Evolutionary conservation across 2,797 vertebrate genomes (phyloP).

Genomic region (Gobio occitaniae): DNA sequence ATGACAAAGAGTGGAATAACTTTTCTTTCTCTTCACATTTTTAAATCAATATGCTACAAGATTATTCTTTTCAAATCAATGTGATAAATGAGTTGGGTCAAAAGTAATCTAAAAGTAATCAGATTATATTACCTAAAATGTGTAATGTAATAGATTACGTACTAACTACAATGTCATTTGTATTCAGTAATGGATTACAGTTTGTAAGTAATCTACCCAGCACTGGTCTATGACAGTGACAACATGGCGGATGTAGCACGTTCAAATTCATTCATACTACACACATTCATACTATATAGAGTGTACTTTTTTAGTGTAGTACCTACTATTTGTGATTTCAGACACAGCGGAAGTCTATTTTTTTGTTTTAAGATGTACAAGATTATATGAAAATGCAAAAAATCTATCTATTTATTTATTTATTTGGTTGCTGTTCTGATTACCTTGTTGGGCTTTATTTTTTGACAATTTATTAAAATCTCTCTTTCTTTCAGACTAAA

Average conservation of each 20-base stretch:
- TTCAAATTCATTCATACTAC: background rate
- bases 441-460: background rate
- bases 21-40: background rate
- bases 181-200: background rate
- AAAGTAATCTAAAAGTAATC: background rate
- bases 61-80: no score
- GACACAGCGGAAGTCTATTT: background rate
- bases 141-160: background rate
- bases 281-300: background rate
- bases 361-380: background rate
- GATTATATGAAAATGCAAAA: background rate
- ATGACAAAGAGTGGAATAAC: background rate
- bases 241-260: background rate
- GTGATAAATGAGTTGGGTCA: background rate
- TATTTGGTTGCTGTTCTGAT: background rate
- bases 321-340: background rate
- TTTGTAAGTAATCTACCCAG: background rate
- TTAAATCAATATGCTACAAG: background rate
- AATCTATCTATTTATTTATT: background rate
- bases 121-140: background rate
- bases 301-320: background rate
- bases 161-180: background rate
- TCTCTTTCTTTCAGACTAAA: constrained; percentile 50
- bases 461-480: background rate
- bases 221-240: background rate